Evolutionary conservation across 2,113 vertebrate genomes (phyloP).

Genomic region (Candoia aspera): DNA sequence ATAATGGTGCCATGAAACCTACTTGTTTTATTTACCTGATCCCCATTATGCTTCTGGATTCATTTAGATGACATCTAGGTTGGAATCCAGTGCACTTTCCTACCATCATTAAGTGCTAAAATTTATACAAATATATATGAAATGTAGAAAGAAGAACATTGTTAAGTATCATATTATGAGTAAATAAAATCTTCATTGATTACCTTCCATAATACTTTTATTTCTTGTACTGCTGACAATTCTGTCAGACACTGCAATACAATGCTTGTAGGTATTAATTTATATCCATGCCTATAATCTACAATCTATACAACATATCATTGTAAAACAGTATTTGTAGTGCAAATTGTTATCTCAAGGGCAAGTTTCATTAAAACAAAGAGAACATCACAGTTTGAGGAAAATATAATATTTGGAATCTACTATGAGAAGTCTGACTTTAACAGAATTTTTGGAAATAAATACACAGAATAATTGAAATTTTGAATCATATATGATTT

Average conservation of each 20-base stretch:
- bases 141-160: slow-evolving; percentile 51
- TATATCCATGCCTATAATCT: slow-evolving; percentile 49
- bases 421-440: not conserved
- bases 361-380: not conserved
- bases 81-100: slow-evolving; percentile 42
- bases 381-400: not conserved
- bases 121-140: slow-evolving; percentile 47
- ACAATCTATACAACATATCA: not conserved
- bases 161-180: slow-evolving; percentile 53
- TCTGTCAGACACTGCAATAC: slow-evolving; percentile 40
- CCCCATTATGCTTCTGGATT: slow-evolving; percentile 51
- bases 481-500: not conserved
- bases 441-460: not conserved
- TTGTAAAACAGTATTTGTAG: not conserved
- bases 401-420: slow-evolving; percentile 23
- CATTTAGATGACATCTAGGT: slow-evolving; percentile 47
- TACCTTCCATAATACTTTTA: slow-evolving; percentile 60
- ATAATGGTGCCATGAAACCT: slow-evolving; percentile 25
- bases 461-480: not conserved
- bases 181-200: slow-evolving; percentile 64
- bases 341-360: not conserved
- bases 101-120: slow-evolving; percentile 42
- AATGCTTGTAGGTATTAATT: slow-evolving; percentile 47
- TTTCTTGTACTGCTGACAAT: slow-evolving; percentile 54
- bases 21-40: slow-evolving; percentile 45